Base-by-base conservation (phyloP, 2,797 vertebrate species). In the Taeniopygia guttata region DNA sequence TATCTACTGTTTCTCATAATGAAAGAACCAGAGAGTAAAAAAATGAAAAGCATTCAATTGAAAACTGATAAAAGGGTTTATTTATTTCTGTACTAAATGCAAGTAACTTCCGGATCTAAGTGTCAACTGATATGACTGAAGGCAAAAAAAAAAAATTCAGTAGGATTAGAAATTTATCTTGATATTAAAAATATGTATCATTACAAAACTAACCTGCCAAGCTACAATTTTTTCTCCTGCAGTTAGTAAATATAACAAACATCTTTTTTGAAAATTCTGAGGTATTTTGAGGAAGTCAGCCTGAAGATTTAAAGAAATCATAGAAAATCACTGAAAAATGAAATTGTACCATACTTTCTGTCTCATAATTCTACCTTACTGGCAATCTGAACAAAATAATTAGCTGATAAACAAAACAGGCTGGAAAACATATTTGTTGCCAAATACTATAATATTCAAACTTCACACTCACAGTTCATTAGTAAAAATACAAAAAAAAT, bases 41-140 rank as follows among this genome's bases (percentile, higher is more conserved):
- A 76, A 91, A 55, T 32, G 36, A 81, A 91, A 94, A 43, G 43
- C 83, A 79, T 94, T 93, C 85, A 81, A 51, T 5, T 72, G 85
- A 86, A 95, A 94, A 91, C 19, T 55, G 90, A 94, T 84, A 93
- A 91, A 94, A 88, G 58, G 43, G 70, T 93, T 94, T 93, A 77
- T 87, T 96, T 93, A 68, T 90, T 94, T 86, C 76, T 90, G 58
- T 62, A 73, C 16, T 79, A 78, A 45, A 75, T 34, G 34, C n/a
- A 90, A 94, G 58, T 62, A 72, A 88, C 69, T 95, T 91, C 46
- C 5, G 87, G 55, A 94, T 55, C 51, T 84, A 88, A 36, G 85
- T 78, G 86, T 89, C 93, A 94, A 84, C n/a, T 78, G 85, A 95
- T 91, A 91, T 5, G 30, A 86, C 76, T 34, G 34, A 86, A 94